Base-by-base conservation (phyloP, 2,888 invertebrate genomes). In the Leptopterna dolabrata region DNA sequence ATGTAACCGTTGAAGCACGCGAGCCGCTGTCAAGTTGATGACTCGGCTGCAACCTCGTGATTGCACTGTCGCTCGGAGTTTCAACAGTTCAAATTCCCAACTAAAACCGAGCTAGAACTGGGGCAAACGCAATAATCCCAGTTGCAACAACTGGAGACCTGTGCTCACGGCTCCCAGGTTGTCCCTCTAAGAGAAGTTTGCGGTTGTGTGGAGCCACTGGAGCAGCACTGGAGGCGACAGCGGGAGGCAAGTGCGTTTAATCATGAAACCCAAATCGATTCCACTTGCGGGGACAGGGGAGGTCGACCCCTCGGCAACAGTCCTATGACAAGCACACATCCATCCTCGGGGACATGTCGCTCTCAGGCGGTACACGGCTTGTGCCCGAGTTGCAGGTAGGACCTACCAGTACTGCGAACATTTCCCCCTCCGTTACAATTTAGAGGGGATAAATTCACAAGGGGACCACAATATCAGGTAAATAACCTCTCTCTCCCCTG, bases 211-310 rank as follows among this genome's bases (percentile, higher is more conserved):
- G 36, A 36, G 70, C 80, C 83, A n/a, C 82, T 76, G 36, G 47
- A 82, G 63, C 82, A 24, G 82, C 41, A 83, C 43, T 70, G 83
- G 63, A 70, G 83, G 70, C 36, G 83, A 70, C 70, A 55, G 83
- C 14, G 41, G 70, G 16, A 1, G 16, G 70, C 83, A 78, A 70
- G 43, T 24, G 83, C 36, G 83, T 83, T 83, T 83, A 83, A 83
- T 83, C 83, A 83, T 83, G 83, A 71, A 70, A 83, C 83, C 83
- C 83, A 83, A 83, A 83, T 83, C 83, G 83, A 83, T 83, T 71
- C 43, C 70, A 81, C 81, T 43, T 70, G 70, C 36, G 41, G 29
- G n/a, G 63, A n/a, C 1, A 30, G 63, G 29, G 27, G n/a, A 1
- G n/a, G 41, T 13, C 36, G 36, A 7, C 30, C 55, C 81, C 29